Conservation (phyloP, 2,888 invertebrate genomes). For the Ormyrus labotus region DNA sequence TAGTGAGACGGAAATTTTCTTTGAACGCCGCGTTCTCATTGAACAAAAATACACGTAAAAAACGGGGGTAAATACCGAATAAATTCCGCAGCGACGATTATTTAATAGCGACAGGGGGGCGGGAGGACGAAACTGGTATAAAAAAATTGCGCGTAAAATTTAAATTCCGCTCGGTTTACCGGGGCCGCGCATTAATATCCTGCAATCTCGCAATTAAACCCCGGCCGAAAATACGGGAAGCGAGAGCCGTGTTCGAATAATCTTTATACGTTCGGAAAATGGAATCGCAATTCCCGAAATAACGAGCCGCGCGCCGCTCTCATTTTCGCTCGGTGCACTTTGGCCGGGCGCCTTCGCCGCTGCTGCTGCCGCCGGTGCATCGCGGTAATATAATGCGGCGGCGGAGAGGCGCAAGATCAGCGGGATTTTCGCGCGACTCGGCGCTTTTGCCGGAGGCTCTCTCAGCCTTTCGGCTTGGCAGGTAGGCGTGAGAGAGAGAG, state of each 20-base stretch:
- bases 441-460: neutral
- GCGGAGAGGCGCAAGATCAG: neutral
- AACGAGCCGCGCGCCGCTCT: constrained; percentile 10
- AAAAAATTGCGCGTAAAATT: neutral
- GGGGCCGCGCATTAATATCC: neutral
- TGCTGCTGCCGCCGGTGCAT: neutral
- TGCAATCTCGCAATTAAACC: no score
- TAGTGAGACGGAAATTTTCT: no score
- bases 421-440: constrained; percentile 2
- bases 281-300: constrained; percentile 15
- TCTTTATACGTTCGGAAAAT: constrained; percentile 3
- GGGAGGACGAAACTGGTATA: no score
- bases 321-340: constrained; percentile 8
- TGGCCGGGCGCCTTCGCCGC: neutral
- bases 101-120: no score
- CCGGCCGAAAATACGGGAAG: no score
- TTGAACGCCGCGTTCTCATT: no score
- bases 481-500: neutral
- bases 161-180: neutral
- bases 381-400: neutral
- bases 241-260: no score
- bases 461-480: neutral
- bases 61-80: no score
- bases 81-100: no score
- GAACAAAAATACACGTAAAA: no score